These are phyloP conservation scores for human (Homo sapiens) DNA, from an alignment of 2,113 vertebrate species.

Conservation along the genomic window GRCh38 chr16:5977501-5978000, in stretches of 20 bases:
- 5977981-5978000: not conserved
- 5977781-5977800: not conserved
- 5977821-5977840: too few species aligned
- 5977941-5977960: too few species aligned
- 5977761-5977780: too few species aligned
- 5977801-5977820: accelerated
- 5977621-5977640: not conserved
- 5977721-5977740: not conserved
- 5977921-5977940: accelerated
- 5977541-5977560: conserved; percentile 60
- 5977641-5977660: not conserved
- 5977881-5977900: not conserved
- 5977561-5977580: conserved; percentile 75
- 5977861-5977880: not conserved
- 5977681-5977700: not conserved
- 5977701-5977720: not conserved
- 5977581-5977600: conserved; percentile 60
- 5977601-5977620: not conserved
- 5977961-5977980: accelerated
- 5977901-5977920: not conserved
- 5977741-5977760: not conserved
- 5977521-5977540: conserved; percentile 53
- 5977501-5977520: conserved; percentile 35
- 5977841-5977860: too few species aligned
- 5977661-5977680: not conserved